Conservation (phyloP, 2,888 invertebrate genomes). For the Nephrotoma appendiculata region DNA sequence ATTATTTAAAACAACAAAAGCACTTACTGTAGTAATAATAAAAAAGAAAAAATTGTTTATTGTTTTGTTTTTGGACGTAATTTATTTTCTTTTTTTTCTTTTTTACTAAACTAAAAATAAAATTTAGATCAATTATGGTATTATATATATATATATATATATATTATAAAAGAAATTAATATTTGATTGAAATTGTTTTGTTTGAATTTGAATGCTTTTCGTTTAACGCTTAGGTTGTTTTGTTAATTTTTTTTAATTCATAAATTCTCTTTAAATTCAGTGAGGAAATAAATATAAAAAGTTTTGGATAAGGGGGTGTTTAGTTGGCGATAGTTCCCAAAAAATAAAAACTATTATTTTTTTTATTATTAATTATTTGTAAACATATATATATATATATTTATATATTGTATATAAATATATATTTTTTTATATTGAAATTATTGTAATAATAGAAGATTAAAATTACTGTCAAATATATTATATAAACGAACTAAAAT, state of each 20-base stretch:
- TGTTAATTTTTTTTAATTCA: not conserved
- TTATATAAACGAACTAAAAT: not conserved
- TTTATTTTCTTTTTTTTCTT: not conserved
- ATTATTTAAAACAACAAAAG: not conserved
- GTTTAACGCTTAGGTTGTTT: not conserved
- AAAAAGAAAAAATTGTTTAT: not conserved
- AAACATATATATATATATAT: not conserved
- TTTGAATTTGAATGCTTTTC: not conserved
- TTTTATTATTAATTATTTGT: not conserved
- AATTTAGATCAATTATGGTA: not conserved
- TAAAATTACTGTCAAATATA: not conserved
- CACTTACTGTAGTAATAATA: not conserved
- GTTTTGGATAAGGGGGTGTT: not conserved
- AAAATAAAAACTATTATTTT: not conserved
- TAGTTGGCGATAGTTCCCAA: not conserved
- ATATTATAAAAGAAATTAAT: not conserved
- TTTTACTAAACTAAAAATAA: not conserved
- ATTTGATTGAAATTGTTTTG: not conserved
- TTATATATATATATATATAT: not conserved
- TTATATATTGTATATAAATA: no score
- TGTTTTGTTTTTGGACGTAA: not conserved
- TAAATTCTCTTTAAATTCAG: constrained; percentile 2
- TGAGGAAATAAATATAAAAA: not conserved
- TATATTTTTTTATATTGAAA: not conserved
- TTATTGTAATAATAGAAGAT: not conserved